Percentiles rank a stretch among this genome's conserved stretches.
Conservation (phyloP, 2,888 invertebrate genomes). For the Marronus borbonicus region DNA sequence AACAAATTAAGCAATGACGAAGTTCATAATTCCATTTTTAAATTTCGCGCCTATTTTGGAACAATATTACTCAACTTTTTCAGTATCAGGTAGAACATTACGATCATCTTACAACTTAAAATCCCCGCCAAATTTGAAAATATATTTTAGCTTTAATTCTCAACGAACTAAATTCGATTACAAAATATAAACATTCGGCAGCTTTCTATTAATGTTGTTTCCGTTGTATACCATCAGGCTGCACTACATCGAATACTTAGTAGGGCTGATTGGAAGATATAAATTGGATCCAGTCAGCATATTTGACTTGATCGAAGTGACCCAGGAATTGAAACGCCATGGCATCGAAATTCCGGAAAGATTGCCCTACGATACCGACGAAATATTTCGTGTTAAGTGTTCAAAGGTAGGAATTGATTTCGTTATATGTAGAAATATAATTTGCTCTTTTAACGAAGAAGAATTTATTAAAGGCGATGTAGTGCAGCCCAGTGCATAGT, state of each 20-base stretch:
- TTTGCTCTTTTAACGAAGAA: conserved; percentile 7
- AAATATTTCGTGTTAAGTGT: conserved; percentile 87
- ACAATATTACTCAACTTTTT: no score
- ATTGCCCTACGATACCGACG: conserved; percentile 86
- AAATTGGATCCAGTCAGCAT: conserved; percentile 91
- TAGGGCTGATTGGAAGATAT: conserved; percentile 86
- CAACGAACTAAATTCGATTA: background rate
- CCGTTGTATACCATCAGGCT: conserved; percentile 74
- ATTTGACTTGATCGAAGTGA: conserved; percentile 89
- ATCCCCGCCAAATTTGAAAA: no score
- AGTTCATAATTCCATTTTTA: no score
- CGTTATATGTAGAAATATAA: background rate
- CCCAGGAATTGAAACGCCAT: conserved; percentile 88
- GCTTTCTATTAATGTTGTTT: conserved; percentile 58
- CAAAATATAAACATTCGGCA: background rate
- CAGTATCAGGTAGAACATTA: no score
- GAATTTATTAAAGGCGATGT: conserved; percentile 28
- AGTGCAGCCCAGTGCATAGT: conserved; percentile 47
- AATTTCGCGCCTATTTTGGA: no score
- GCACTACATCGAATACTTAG: conserved; percentile 97
- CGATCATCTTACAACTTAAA: no score
- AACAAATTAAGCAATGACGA: no score
- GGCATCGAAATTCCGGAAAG: conserved; percentile 88
- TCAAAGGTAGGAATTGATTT: conserved; percentile 79
- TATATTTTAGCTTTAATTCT: no score